Evolutionary conservation across 1,140 invertebrate species (phyloP), one percentile per base, ranked within the genome.

Genomic region (Cotesia typhae): DNA sequence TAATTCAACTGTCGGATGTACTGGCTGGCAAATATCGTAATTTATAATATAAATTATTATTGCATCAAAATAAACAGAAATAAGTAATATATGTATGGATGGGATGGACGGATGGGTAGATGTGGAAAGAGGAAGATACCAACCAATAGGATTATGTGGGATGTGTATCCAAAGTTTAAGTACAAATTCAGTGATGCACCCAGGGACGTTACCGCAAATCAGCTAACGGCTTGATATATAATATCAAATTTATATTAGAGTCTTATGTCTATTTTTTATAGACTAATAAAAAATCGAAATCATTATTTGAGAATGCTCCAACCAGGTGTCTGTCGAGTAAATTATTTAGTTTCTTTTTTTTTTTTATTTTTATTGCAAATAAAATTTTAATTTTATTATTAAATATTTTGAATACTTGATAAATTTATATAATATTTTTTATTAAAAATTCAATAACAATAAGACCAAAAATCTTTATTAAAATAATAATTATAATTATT

Each of bases 101-200:
- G 28, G 28, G 17, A 17, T 17, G 17, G 17, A 17, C 17, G 17
- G 28, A 28, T 28, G 28, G 28, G 28, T 28, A 28, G 37, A 41
- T 47, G n/a, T 12, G 14, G 7, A 14, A 35, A 63, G 57, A 38
- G 52, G 9, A 57, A 47, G 41, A 47, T 47, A 47, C 41, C 6
- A 28, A 28, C 28, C 28, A 28, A 28, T 28, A 28, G 28, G 28
- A 28, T 28, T 28, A 28, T 28, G 1, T 28, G 41, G 10, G 6
- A 47, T 47, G 10, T 47, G 38, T 41, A 41, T 41, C 4, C 10
- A 47, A 47, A 47, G 41, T 47, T 47, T 47, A 47, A 67, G 71
- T 72, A 28, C 64, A 72, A 72, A 65, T 72, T 72, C 71, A 72
- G 64, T 67, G 71, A 72, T 72, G 71, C 64, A 38, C 53, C 71